Evolutionary conservation across 2,888 invertebrate species (phyloP), one percentile per base, ranked within the genome.

Genomic region (Eurytoma adleriae): DNA sequence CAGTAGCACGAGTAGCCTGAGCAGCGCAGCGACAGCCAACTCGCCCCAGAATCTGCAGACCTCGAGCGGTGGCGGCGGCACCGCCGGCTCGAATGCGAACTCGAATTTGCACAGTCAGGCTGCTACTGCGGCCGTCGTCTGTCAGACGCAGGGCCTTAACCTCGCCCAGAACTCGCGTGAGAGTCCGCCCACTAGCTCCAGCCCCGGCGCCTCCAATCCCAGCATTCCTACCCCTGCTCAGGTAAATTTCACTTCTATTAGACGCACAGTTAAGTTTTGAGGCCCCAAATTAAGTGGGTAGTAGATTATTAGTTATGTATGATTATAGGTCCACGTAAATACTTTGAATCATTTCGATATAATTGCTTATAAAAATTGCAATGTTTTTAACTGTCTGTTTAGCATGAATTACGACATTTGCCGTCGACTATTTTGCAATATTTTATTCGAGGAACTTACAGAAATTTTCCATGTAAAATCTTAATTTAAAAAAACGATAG

Each of bases 1-100:
- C 83, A 92, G 92, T 84, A 92, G 92, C 84, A 92, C 92, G 64
- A 92, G 92, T 84, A 92, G 92, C 82, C 86, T 92, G 80, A 92
- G 92, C 81, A 92, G 92, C 85, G 91, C 91, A 62, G 91, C 91
- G 72, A 92, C 92, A 82, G 91, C 91, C 79, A 91, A 91, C 84
- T 91, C 92, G 82, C 91, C 92, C 16, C 90, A 90, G 78, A 88
- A 88, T 74, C 84, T 87, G 57, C 90, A 90, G 69, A 82, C 76
- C 66, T 30, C 27, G 7, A 40, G 13, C 68, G 85, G 86, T 70
- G 86, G 83, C 78, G 85, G 85, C 27, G 84, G 83, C 83, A 83
- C 86, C 56, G 68, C 54, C 57, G 56, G 84, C 13, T 82, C 81
- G 61, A 83, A 83, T 78, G 82, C 81, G 30, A 68, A 30, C 27